Evolutionary conservation across 2,113 vertebrate genomes (phyloP).

Genomic region (Larimichthys polyactis): DNA sequence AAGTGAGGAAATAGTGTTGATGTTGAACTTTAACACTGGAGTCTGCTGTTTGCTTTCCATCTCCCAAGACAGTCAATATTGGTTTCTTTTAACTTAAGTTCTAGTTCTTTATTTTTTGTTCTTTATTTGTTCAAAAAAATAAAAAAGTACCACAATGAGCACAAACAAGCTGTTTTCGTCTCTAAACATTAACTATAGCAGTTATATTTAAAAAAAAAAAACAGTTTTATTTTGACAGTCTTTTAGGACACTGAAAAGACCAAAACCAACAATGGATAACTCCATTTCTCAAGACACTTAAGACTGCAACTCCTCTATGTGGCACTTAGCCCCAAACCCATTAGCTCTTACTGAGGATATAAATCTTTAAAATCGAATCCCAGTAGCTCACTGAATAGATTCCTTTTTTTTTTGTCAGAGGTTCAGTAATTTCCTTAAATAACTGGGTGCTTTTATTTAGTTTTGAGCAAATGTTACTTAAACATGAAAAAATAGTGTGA

Average conservation of each 20-base stretch:
- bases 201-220: neutral
- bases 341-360: neutral
- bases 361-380: conserved; percentile 20
- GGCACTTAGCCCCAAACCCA: neutral
- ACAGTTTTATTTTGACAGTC: neutral
- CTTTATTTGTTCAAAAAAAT: too few species aligned
- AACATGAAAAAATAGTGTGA: neutral
- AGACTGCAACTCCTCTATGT: neutral
- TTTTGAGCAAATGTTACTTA: neutral
- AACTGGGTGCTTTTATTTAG: neutral
- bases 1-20: neutral
- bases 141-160: too few species aligned
- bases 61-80: neutral
- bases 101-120: too few species aligned
- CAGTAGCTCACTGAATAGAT: neutral
- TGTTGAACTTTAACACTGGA: neutral
- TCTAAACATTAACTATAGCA: neutral
- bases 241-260: neutral
- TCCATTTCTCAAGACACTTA: neutral
- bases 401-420: neutral
- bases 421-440: neutral
- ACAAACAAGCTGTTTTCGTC: neutral
- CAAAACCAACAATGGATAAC: neutral
- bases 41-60: too few species aligned
- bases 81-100: too few species aligned